Percentiles rank a stretch among this genome's conserved stretches.
Evolutionary conservation across 1,140 invertebrate genomes (phyloP).

Genomic region (Zelostemma sp.): DNA sequence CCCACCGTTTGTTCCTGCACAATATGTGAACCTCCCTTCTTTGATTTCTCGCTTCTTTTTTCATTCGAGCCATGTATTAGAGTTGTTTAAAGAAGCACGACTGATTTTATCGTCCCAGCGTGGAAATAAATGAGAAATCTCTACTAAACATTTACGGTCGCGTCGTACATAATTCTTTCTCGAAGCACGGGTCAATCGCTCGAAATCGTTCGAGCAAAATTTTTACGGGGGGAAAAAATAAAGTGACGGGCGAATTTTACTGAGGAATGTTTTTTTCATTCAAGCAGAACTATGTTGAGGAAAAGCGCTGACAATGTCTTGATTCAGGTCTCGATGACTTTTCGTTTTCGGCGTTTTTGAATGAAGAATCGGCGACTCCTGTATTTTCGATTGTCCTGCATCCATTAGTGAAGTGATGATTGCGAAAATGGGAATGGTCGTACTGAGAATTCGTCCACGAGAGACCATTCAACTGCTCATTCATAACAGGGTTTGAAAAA

Average conservation of each 20-base stretch:
- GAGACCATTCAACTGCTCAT: constrained; percentile 30
- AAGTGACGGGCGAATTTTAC: too few relatives aligned
- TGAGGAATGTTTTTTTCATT: not conserved
- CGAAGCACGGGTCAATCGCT: not conserved
- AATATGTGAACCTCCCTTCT: constrained; percentile 4
- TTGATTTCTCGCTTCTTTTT: not conserved
- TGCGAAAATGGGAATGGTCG: not conserved
- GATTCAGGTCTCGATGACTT: not conserved
- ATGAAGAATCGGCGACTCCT: not conserved
- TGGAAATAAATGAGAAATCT: constrained; percentile 1
- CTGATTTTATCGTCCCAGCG: not conserved
- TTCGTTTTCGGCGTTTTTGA: not conserved
- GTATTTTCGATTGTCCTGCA: not conserved
- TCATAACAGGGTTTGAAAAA: constrained; percentile 41
- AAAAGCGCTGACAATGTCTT: not conserved
- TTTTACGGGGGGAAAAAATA: too few relatives aligned
- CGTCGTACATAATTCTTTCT: not conserved
- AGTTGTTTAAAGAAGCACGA: not conserved
- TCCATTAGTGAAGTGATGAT: not conserved
- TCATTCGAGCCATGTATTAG: not conserved
- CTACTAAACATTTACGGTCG: not conserved
- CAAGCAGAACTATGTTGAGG: not conserved
- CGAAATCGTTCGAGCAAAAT: too few relatives aligned
- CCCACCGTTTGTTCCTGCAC: constrained; percentile 21
- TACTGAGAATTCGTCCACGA: not conserved